These are phyloP conservation scores for Tuberolachnus salignus DNA, from an alignment of 2,888 invertebrate species.

Conservation along the genomic window DNA sequence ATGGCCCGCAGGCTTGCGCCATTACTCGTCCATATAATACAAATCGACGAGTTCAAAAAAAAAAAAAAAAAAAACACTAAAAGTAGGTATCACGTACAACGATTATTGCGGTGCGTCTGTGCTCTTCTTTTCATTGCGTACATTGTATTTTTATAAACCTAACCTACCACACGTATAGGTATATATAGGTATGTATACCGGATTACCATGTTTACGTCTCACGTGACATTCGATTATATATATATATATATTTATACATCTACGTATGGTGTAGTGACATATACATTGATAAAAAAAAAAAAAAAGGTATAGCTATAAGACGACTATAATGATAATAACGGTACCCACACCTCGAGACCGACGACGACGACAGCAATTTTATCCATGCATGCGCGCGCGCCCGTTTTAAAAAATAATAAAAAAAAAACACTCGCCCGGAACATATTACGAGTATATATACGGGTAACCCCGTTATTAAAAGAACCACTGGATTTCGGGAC, in stretches of 20 bases:
- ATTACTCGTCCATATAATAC: too few relatives aligned
- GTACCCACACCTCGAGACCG: neutral
- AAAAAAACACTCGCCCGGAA: too few relatives aligned
- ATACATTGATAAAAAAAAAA: too few relatives aligned
- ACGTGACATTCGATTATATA: too few relatives aligned
- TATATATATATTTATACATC: too few relatives aligned
- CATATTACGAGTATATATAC: neutral
- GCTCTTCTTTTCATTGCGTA: neutral
- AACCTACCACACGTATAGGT: neutral
- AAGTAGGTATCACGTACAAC: too few relatives aligned
- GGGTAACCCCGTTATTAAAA: neutral
- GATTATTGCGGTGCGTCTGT: neutral
- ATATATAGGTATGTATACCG: constrained; percentile 14
- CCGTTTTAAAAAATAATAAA: too few relatives aligned
- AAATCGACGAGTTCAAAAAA: too few relatives aligned
- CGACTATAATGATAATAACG: constrained; percentile 22
- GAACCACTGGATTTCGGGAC: constrained; percentile 40
- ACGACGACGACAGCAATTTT: too few relatives aligned
- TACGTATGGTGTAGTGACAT: neutral
- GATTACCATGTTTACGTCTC: neutral
- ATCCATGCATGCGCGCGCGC: too few relatives aligned
- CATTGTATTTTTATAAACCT: neutral
- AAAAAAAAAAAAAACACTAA: too few relatives aligned
- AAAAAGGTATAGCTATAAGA: neutral
- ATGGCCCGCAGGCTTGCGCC: too few relatives aligned